These are phyloP conservation scores for Schizopygopsis malacanthus DNA, from an alignment of 2,797 vertebrate genomes.

Conservation along the genomic window DNA sequence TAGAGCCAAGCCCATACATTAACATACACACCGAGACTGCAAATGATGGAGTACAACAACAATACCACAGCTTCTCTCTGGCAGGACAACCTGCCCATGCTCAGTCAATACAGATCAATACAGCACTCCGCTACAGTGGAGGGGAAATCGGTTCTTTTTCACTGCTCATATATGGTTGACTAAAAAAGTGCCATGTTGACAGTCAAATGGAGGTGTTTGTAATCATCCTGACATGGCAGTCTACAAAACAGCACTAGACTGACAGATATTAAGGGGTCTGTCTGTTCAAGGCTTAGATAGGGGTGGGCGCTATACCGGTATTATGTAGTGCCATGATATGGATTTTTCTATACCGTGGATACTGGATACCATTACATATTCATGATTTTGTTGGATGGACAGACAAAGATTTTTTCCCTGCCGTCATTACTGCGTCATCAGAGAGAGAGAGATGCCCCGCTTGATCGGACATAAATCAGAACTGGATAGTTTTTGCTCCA, in stretches of 20 bases:
- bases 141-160: constrained; percentile 55
- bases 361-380: too few relatives aligned
- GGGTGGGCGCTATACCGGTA: too few relatives aligned
- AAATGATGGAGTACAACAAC: constrained; percentile 31
- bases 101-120: constrained; percentile 69
- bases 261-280: constrained; percentile 62
- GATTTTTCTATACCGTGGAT: too few relatives aligned
- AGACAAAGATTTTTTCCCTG: too few relatives aligned
- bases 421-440: too few relatives aligned
- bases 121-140: constrained; percentile 53
- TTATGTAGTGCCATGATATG: too few relatives aligned
- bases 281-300: constrained; percentile 67
- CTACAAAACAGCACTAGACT: constrained; percentile 57
- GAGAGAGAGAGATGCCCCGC: too few relatives aligned
- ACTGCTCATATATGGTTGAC: constrained; percentile 34
- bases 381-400: too few relatives aligned
- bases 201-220: constrained; percentile 59
- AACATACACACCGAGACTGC: constrained; percentile 22
- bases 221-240: constrained; percentile 63
- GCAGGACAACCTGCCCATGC: constrained; percentile 48
- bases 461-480: too few relatives aligned
- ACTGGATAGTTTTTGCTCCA: too few relatives aligned
- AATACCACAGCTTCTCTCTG: constrained; percentile 41
- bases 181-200: constrained; percentile 49
- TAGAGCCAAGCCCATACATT: background rate